phyloP scores from a whole-genome alignment of 2,797 vertebrate species.

The Neoniphon sammara region DNA sequence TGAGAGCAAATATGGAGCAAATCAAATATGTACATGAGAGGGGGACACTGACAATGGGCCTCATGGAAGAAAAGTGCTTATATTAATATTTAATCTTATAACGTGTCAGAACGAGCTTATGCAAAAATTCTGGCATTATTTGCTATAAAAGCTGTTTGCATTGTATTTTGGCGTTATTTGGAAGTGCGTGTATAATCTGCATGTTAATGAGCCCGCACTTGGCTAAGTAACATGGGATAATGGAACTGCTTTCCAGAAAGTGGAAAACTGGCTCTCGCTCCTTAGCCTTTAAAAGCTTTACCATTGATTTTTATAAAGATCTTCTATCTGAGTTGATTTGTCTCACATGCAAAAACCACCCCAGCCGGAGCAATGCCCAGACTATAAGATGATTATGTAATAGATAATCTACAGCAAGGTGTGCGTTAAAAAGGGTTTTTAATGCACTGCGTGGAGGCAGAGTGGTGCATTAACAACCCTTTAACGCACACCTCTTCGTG shows the following conservation, averaged over 20 bases:
- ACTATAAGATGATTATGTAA: too few relatives aligned
- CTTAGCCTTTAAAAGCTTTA: neutral
- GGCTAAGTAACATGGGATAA: too few relatives aligned
- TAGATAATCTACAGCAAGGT: too few relatives aligned
- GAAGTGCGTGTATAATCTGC: neutral
- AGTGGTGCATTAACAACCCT: too few relatives aligned
- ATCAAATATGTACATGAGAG: slow-evolving; percentile 24
- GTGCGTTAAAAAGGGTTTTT: too few relatives aligned
- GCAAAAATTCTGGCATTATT: too few relatives aligned
- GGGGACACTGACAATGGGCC: neutral
- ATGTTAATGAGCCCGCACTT: too few relatives aligned
- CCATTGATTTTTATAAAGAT: neutral
- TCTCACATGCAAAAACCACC: neutral
- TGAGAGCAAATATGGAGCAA: slow-evolving; percentile 50
- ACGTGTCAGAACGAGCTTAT: neutral
- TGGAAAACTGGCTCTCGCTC: neutral
- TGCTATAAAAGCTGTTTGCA: neutral
- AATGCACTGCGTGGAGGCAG: too few relatives aligned
- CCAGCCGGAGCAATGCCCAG: neutral
- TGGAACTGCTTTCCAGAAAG: neutral
- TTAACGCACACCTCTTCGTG: too few relatives aligned
- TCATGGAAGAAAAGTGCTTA: neutral
- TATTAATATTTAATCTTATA: neutral
- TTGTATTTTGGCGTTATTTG: neutral
- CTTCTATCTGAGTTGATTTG: neutral